Conservation (phyloP, 1,140 invertebrate genomes). For the Venturia canescens region DNA sequence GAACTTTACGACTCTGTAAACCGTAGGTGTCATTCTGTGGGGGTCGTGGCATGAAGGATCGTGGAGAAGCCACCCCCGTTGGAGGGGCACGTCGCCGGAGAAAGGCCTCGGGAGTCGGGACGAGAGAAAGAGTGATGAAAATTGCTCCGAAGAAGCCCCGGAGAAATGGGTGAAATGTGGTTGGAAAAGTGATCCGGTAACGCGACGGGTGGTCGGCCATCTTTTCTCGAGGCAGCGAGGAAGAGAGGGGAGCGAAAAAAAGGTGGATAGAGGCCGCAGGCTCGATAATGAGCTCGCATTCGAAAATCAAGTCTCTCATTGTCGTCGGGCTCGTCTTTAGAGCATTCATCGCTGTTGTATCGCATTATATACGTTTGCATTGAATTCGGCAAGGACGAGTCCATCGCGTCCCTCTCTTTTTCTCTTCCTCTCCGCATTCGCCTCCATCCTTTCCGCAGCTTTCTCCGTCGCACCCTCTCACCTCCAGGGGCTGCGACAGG, state of each 20-base stretch:
- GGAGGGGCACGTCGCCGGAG: background rate
- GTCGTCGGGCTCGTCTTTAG: constrained; percentile 56
- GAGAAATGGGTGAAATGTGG: constrained; percentile 49
- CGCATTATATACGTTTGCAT: constrained; percentile 48
- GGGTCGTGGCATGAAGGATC: background rate
- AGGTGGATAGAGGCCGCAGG: constrained; percentile 27
- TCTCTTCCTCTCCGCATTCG: constrained; percentile 19
- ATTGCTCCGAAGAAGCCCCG: background rate
- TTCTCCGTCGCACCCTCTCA: background rate
- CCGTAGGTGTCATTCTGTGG: background rate
- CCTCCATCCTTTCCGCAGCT: background rate
- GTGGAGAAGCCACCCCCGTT: constrained; percentile 37
- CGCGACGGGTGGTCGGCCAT: constrained; percentile 57
- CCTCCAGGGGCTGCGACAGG: background rate
- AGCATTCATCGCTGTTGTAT: constrained; percentile 65
- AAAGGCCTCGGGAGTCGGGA: background rate
- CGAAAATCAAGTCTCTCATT: constrained; percentile 70
- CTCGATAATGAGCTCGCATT: constrained; percentile 70
- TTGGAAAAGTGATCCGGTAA: constrained; percentile 56
- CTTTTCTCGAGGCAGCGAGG: constrained; percentile 32
- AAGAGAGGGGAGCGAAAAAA: background rate
- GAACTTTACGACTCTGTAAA: constrained; percentile 25
- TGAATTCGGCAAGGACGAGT: constrained; percentile 44
- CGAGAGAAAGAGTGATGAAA: constrained; percentile 10
- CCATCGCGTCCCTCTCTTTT: constrained; percentile 13